Conservation (phyloP, 2,888 invertebrate species). For the Drosophila nr. fundita region DNA sequence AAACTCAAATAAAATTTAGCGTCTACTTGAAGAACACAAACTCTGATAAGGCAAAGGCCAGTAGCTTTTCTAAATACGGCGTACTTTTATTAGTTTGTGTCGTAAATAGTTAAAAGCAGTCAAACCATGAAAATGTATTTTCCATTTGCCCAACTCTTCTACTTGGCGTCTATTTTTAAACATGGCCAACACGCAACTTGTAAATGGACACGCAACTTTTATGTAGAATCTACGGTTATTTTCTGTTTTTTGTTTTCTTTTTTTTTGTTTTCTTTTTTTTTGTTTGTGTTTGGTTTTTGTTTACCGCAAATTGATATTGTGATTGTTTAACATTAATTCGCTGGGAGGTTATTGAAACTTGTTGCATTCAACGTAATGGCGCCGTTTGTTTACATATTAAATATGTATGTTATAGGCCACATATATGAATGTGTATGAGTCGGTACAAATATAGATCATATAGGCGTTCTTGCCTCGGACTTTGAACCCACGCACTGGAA, state of each 20-base stretch:
- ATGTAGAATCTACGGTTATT: constrained; percentile 1
- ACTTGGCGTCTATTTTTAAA: constrained; percentile 6
- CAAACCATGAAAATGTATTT: constrained; percentile 4
- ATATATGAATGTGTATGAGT: constrained; percentile 11
- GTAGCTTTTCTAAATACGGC: constrained; percentile 32
- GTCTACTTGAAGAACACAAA: constrained; percentile 37
- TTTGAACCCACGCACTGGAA: constrained; percentile 60
- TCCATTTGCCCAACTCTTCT: neutral
- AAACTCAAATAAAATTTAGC: constrained; percentile 31
- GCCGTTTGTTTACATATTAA: constrained; percentile 66
- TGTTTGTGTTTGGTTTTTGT: constrained; percentile 16
- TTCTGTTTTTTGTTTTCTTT: neutral
- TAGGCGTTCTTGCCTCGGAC: constrained; percentile 33
- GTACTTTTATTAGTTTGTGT: constrained; percentile 29
- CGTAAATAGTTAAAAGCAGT: constrained; percentile 31
- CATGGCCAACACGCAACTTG: constrained; percentile 21
- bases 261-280: neutral
- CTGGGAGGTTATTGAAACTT: constrained; percentile 76
- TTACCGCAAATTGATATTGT: constrained; percentile 54
- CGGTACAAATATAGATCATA: constrained; percentile 37
- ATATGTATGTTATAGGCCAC: constrained; percentile 50
- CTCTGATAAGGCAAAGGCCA: constrained; percentile 33
- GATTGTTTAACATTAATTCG: constrained; percentile 36
- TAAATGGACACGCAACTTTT: constrained; percentile 23
- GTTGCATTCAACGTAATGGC: constrained; percentile 58